Percentiles rank a stretch among this genome's conserved stretches.
Conservation (phyloP, 2,797 vertebrate genomes). For the Cottoperca gobio region DNA sequence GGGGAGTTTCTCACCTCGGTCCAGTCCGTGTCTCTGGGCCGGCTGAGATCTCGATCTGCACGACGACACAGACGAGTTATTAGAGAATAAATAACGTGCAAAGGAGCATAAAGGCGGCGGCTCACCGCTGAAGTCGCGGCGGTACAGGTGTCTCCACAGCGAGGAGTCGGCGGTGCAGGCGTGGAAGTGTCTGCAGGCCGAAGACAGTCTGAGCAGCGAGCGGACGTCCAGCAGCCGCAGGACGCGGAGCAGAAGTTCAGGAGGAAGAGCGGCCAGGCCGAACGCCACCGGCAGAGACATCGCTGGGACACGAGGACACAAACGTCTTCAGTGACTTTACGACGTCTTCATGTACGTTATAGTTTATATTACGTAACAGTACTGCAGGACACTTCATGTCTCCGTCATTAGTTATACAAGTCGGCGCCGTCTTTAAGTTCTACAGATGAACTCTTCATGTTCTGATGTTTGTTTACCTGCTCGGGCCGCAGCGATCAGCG, state of each 20-base stretch:
- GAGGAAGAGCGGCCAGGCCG: conserved; percentile 90
- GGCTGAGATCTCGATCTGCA: conserved; percentile 48
- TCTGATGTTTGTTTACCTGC: too few relatives aligned
- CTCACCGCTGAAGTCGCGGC: conserved; percentile 91
- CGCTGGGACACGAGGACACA: too few relatives aligned
- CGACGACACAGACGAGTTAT: conserved; percentile 1
- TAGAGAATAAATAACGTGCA: too few relatives aligned
- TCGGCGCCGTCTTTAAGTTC: too few relatives aligned
- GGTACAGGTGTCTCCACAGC: conserved; percentile 93
- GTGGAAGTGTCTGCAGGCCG: conserved; percentile 86
- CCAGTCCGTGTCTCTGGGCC: conserved; percentile 79
- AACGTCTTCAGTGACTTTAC: too few relatives aligned
- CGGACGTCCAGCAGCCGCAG: conserved; percentile 89
- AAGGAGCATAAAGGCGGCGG: too few relatives aligned
- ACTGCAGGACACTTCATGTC: too few relatives aligned
- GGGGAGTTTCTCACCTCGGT: conserved; percentile 79
- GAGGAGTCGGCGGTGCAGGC: conserved; percentile 85
- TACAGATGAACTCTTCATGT: too few relatives aligned
- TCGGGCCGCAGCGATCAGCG: conserved; percentile 92
- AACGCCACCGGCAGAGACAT: conserved; percentile 93
- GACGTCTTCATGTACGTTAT: too few relatives aligned
- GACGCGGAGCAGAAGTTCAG: conserved; percentile 92
- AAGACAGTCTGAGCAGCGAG: conserved; percentile 88
- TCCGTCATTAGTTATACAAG: too few relatives aligned
- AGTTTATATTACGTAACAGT: too few relatives aligned